Percentiles rank a stretch among this genome's conserved stretches.
These are phyloP conservation scores for Drosophila cognata DNA, from an alignment of 2,888 invertebrate genomes.

Conservation along the genomic window DNA sequence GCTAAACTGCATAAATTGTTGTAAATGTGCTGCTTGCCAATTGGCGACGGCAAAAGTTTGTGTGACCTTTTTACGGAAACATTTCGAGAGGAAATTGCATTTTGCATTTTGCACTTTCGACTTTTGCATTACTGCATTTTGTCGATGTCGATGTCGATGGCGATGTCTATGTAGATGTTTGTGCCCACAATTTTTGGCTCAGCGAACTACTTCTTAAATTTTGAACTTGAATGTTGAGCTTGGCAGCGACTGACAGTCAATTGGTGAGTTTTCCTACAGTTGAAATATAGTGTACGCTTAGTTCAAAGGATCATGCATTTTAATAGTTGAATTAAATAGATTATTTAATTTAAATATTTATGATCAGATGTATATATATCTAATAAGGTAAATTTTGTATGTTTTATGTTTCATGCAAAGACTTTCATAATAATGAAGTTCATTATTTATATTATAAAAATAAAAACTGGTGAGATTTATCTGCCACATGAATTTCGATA, in stretches of 20 bases:
- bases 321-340: background rate
- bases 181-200: conserved; percentile 13
- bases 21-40: conserved; percentile 42
- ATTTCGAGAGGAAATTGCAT: conserved; percentile 61
- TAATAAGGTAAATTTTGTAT: background rate
- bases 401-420: background rate
- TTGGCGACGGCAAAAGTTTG: conserved; percentile 68
- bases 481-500: background rate
- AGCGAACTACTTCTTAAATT: conserved; percentile 18
- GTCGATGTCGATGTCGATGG: background rate
- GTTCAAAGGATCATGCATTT: background rate
- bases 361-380: background rate
- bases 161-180: background rate
- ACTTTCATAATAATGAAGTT: background rate
- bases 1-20: conserved; percentile 41
- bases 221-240: conserved; percentile 6
- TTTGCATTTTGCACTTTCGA: conserved; percentile 43
- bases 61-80: conserved; percentile 56
- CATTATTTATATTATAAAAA: too few species aligned
- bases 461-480: background rate
- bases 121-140: conserved; percentile 20
- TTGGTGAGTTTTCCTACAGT: conserved; percentile 33
- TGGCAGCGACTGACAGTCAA: conserved; percentile 3
- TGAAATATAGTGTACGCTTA: background rate
- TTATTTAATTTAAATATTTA: background rate